Conservation (phyloP, 2,888 invertebrate genomes). For the Nematopogon swammerdamellus region DNA sequence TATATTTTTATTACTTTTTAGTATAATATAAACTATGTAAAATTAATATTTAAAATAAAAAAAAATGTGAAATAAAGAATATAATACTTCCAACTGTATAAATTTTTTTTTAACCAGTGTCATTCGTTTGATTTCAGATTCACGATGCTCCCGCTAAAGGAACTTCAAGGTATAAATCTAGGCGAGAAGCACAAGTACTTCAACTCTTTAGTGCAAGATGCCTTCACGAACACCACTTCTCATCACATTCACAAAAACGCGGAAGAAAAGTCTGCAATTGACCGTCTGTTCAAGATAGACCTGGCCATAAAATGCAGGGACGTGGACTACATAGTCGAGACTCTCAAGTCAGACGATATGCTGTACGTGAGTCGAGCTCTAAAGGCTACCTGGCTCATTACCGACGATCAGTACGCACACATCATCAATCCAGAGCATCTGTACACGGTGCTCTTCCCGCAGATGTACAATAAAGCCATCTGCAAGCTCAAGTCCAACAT, state of each 20-base stretch:
- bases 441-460: conserved; percentile 24
- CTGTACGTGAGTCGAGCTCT: conserved; percentile 31
- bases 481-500: conserved; percentile 29
- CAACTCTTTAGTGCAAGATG: conserved; percentile 20
- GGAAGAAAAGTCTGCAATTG: conserved; percentile 22
- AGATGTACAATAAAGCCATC: conserved; percentile 28
- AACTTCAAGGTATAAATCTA: conserved; percentile 22
- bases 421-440: conserved; percentile 28
- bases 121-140: neutral
- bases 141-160: conserved; percentile 16
- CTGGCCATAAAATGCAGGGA: conserved; percentile 25
- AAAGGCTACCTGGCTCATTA: conserved; percentile 26
- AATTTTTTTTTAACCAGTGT: too few species aligned
- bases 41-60: too few species aligned
- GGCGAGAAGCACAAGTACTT: conserved; percentile 23
- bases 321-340: conserved; percentile 24
- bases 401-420: conserved; percentile 16
- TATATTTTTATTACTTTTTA: too few species aligned
- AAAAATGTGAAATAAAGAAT: too few species aligned
- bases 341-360: conserved; percentile 29
- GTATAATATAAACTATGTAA: too few species aligned
- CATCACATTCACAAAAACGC: conserved; percentile 6
- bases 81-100: too few species aligned
- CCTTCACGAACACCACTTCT: conserved; percentile 1
- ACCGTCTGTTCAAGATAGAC: conserved; percentile 32